Conservation (phyloP, 2,113 vertebrate species). For the Bettongia penicillata region DNA sequence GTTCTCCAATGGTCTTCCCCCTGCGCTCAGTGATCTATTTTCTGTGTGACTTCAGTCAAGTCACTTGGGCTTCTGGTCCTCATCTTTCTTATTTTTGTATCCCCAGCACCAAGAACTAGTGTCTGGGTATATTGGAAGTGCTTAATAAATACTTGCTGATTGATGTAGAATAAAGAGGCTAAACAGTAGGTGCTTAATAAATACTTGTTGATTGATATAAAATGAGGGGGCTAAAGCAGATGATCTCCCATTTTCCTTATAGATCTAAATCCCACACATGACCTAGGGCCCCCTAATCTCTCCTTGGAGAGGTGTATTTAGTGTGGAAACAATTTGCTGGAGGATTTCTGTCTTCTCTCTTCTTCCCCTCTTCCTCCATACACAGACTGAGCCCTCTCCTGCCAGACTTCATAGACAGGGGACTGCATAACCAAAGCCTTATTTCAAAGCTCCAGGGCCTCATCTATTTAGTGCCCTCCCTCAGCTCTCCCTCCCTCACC, state of each 20-base stretch:
- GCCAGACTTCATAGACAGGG: background rate
- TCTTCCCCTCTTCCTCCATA: background rate
- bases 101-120: background rate
- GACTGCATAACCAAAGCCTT: background rate
- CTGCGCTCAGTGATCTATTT: too few relatives aligned
- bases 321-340: background rate
- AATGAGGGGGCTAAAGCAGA: background rate
- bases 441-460: background rate
- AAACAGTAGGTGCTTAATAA: background rate
- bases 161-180: background rate
- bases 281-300: background rate
- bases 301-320: background rate
- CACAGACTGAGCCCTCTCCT: background rate
- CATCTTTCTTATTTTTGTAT: background rate
- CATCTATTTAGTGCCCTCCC: background rate
- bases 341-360: background rate
- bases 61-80: background rate
- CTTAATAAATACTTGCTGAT: background rate
- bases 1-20: background rate
- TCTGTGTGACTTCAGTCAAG: background rate
- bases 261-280: background rate
- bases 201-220: background rate
- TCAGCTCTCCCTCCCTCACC: fast-evolving
- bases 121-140: background rate
- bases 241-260: background rate